Conservation (phyloP, 2,797 vertebrate genomes). For the Phoxinus dragarum region DNA sequence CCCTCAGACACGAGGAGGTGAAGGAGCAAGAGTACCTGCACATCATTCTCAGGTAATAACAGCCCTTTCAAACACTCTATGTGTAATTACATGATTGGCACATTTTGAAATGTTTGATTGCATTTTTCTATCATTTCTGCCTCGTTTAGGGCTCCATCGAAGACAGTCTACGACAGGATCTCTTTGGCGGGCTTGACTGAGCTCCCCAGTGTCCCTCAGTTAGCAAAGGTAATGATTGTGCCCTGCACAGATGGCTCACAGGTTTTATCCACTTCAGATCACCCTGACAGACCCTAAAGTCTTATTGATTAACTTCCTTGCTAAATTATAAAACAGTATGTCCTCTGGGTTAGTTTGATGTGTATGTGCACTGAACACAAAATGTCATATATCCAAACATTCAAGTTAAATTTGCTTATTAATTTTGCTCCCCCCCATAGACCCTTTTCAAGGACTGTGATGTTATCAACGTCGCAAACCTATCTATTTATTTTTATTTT, state of each 20-base stretch:
- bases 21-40: constrained; percentile 88
- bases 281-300: not conserved
- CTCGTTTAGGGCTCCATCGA: constrained; percentile 82
- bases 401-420: too few species aligned
- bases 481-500: not conserved
- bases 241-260: not conserved
- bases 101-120: constrained; percentile 39
- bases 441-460: not conserved
- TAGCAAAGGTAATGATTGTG: constrained; percentile 84
- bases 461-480: not conserved
- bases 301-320: not conserved
- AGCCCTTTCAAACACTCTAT: constrained; percentile 17
- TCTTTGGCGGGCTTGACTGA: constrained; percentile 88
- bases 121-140: constrained; percentile 40
- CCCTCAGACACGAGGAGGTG: constrained; percentile 88
- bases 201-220: constrained; percentile 91
- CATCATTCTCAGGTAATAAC: constrained; percentile 83
- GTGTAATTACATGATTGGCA: constrained; percentile 35
- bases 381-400: not conserved
- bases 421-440: not conserved
- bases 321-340: not conserved
- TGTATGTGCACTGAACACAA: not conserved
- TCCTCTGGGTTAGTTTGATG: not conserved
- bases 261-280: not conserved
- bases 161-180: constrained; percentile 88